These are phyloP conservation scores for Zygothrica quintamaculata DNA, from an alignment of 2,888 invertebrate species.

Conservation along the genomic window DNA sequence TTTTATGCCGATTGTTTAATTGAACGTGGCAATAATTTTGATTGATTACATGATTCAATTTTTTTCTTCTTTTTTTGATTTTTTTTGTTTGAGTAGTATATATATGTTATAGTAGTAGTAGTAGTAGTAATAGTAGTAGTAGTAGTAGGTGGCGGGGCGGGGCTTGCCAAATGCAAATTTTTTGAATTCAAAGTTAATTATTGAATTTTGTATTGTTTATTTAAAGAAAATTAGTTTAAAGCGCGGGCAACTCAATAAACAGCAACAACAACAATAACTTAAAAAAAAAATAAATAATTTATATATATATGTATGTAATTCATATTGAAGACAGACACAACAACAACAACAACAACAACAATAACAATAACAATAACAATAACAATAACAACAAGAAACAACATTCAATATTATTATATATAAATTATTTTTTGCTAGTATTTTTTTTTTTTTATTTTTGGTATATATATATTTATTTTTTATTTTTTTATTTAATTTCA, in stretches of 20 bases:
- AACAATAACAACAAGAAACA: conserved; percentile 51
- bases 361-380: conserved; percentile 6
- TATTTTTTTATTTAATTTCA: conserved; percentile 2
- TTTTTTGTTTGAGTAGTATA: not conserved
- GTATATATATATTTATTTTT: conserved; percentile 9
- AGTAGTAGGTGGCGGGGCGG: not conserved
- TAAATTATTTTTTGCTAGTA: too few relatives aligned
- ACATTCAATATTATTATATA: conserved; percentile 61
- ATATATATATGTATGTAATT: conserved; percentile 28
- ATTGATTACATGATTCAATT: conserved; percentile 41
- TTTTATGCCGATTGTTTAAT: conserved; percentile 37
- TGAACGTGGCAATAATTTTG: conserved; percentile 43
- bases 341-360: conserved; percentile 26
- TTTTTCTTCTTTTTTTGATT: conserved; percentile 1
- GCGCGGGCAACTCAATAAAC: conserved; percentile 48
- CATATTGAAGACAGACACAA: conserved; percentile 42
- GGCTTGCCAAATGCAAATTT: not conserved
- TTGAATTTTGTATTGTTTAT: conserved; percentile 27
- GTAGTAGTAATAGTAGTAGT: too few relatives aligned
- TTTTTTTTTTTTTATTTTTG: conserved; percentile 5
- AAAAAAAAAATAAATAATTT: conserved; percentile 25
- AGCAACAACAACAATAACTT: conserved; percentile 37
- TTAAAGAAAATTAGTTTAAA: conserved; percentile 24
- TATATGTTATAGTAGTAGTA: too few relatives aligned
- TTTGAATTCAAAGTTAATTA: conserved; percentile 8